These are phyloP conservation scores for Empidonax alnorum DNA, from an alignment of 2,113 vertebrate genomes.

Conservation along the genomic window DNA sequence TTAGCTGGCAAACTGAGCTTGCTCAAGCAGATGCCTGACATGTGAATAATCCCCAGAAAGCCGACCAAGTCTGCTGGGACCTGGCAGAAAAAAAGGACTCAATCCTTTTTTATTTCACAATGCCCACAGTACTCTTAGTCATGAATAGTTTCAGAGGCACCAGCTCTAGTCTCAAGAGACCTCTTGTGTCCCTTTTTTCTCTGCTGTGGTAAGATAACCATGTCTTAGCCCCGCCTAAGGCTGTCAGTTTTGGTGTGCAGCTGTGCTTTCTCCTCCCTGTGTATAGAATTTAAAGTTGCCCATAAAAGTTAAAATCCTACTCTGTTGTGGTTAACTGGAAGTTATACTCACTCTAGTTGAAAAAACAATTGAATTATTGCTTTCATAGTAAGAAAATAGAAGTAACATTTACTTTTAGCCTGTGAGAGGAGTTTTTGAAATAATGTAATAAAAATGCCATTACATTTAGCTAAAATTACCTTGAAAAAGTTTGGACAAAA, in stretches of 20 bases:
- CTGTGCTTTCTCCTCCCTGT: not conserved
- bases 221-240: not conserved
- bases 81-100: not conserved
- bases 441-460: not conserved
- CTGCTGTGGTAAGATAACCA: not conserved
- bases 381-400: not conserved
- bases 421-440: not conserved
- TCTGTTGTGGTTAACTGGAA: not conserved
- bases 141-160: not conserved
- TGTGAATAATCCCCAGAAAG: slow-evolving; percentile 17
- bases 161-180: not conserved
- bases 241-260: not conserved
- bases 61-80: not conserved
- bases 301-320: not conserved
- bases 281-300: not conserved
- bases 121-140: not conserved
- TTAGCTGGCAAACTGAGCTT: not conserved
- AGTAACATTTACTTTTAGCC: not conserved
- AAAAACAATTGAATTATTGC: not conserved
- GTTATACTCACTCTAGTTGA: not conserved
- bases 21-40: not conserved
- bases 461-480: not conserved
- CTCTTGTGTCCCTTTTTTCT: not conserved
- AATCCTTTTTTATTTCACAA: not conserved
- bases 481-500: not conserved